These are phyloP conservation scores for Pipistrellus nathusii DNA, from an alignment of 2,797 vertebrate species.

Conservation along the genomic window DNA sequence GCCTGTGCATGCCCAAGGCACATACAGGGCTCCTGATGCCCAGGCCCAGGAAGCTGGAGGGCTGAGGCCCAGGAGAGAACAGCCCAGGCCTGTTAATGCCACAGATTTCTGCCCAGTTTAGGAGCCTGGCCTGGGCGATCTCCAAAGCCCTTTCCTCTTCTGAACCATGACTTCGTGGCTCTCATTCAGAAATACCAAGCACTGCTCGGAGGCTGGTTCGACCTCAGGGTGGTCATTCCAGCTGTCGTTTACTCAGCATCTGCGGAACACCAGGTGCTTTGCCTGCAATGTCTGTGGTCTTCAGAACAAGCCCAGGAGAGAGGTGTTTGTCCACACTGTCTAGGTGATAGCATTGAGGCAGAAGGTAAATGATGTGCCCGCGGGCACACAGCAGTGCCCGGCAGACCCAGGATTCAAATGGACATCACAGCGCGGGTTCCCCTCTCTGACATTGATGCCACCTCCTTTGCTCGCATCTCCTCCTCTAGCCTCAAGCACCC, in stretches of 20 bases:
- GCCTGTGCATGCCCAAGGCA: accelerated
- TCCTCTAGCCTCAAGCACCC: not conserved
- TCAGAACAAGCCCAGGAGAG: not conserved
- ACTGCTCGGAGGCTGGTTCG: accelerated
- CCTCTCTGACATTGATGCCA: accelerated
- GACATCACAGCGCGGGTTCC: not conserved
- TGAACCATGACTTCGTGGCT: not conserved
- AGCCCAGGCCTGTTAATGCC: accelerated
- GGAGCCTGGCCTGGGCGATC: not conserved
- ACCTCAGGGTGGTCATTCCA: not conserved
- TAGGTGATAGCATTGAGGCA: not conserved
- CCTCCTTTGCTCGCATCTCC: not conserved
- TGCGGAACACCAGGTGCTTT: not conserved
- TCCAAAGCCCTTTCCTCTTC: not conserved
- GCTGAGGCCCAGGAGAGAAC: not conserved
- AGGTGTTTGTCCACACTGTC: not conserved
- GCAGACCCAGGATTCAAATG: not conserved
- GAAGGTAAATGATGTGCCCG: not conserved
- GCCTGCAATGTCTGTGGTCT: not conserved
- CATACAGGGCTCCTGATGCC: not conserved
- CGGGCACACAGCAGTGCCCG: not conserved
- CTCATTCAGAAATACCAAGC: not conserved
- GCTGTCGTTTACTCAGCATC: not conserved
- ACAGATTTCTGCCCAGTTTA: not conserved
- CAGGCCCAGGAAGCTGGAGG: not conserved